Base-by-base conservation (phyloP, 2,888 invertebrate genomes). In the Patella pellucida region DNA sequence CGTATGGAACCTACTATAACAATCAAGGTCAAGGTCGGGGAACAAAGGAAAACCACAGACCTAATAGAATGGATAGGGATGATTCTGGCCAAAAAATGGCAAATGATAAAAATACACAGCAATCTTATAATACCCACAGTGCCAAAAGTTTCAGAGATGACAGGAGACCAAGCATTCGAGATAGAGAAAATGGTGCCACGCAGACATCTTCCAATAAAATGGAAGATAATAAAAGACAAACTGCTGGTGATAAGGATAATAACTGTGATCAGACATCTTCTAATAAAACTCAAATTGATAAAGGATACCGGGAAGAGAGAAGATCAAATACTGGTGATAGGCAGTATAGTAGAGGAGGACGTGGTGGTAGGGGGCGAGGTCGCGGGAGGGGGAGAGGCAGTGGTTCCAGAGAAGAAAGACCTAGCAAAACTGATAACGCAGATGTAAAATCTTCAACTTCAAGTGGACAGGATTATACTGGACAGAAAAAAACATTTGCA, bases 1-100 rank as follows among this genome's bases (percentile, higher is more conserved):
- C 12, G 51, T 56, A 50, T 52, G 14, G 52, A 9, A 69, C 69
- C n/a, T 31, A 56, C 16, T 31, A 70, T 19, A 70, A 73, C 70
- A 67, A 69, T 56, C 71, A 67, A 71, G 68, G 71, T 27, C 51
- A 73, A 67, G 70, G 69, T n/a, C 77, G 74, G 69, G 51, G 67
- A 54, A n/a, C 16, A 31, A 50, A 50, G 16, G 71, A 52, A 52
- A 51, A n/a, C 31, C 27, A 27, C 19, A 23, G 16, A 12, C 3
- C 31, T 54, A 69, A 68, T 31, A 62, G 68, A 51, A 68, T 50
- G 71, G 68, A 41, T 62, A 51, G 19, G 41, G 68, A 68, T 50
- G 69, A 50, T 14, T n/a, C 9, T 27, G 72, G 50, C 67, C 7
- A 41, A 41, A 41, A 54, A 27, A 31, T 52, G n/a, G 69, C 69